Percentiles rank a stretch among this genome's conserved stretches.
Conservation (phyloP, 2,888 invertebrate species). For the Nineta flava region DNA sequence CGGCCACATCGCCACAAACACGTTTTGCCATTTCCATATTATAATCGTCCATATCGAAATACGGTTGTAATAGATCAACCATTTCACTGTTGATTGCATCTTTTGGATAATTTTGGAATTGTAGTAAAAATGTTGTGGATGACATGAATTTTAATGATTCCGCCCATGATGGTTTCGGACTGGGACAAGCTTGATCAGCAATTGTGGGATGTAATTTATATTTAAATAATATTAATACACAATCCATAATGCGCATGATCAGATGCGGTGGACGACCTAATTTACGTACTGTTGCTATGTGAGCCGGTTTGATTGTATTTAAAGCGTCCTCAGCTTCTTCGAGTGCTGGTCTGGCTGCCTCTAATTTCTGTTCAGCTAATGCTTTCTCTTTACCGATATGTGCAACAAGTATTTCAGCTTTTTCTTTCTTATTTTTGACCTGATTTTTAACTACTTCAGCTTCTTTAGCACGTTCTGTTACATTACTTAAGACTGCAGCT, state of each 20-base stretch:
- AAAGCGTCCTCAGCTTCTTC: conserved; percentile 75
- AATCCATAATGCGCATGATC: conserved; percentile 84
- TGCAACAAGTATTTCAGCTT: conserved; percentile 61
- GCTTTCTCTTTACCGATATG: conserved; percentile 67
- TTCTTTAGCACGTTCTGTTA: conserved; percentile 60
- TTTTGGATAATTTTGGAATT: conserved; percentile 67
- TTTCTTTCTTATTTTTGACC: conserved; percentile 65
- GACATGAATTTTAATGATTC: conserved; percentile 81
- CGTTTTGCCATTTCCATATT: conserved; percentile 69
- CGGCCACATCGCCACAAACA: conserved; percentile 83
- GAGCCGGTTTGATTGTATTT: conserved; percentile 74
- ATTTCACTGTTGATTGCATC: conserved; percentile 80
- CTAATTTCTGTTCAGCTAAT: conserved; percentile 61
- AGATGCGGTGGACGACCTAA: conserved; percentile 79
- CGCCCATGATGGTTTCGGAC: conserved; percentile 64
- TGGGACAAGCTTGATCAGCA: conserved; percentile 55
- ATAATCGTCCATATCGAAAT: conserved; percentile 50
- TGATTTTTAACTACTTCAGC: conserved; percentile 70
- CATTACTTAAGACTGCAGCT: conserved; percentile 51
- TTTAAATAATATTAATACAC: conserved; percentile 65
- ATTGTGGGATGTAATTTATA: conserved; percentile 52
- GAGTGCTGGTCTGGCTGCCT: conserved; percentile 71
- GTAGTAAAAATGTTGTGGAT: conserved; percentile 57
- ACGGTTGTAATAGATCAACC: conserved; percentile 65
- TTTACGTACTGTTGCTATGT: conserved; percentile 79